phyloP scores from a whole-genome alignment of 1,140 invertebrate genomes.

The Cydia amplana region DNA sequence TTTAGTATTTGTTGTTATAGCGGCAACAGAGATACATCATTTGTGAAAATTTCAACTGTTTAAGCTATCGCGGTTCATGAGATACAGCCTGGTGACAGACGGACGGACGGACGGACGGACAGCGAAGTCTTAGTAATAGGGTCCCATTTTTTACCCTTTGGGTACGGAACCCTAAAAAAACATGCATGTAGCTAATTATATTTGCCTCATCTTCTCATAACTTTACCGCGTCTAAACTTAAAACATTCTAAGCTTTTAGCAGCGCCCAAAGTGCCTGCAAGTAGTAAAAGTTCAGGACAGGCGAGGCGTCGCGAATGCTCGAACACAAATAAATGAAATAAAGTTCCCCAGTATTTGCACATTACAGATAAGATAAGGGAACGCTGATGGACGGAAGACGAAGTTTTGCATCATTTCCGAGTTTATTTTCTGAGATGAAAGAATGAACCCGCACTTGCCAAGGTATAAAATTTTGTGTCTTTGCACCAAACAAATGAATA shows the following conservation, averaged over 20 bases:
- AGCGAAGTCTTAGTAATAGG: too few species aligned
- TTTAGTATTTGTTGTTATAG: too few species aligned
- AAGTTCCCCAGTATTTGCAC: constrained; percentile 16
- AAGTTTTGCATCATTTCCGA: constrained; percentile 2
- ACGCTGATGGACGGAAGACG: constrained; percentile 17
- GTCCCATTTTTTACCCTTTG: too few species aligned
- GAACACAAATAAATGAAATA: constrained; percentile 17
- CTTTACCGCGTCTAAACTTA: background rate
- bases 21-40: too few species aligned
- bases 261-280: background rate
- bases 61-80: too few species aligned
- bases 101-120: too few species aligned
- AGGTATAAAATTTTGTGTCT: background rate
- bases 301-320: constrained; percentile 12
- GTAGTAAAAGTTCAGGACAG: background rate
- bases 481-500: background rate
- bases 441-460: background rate
- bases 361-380: constrained; percentile 12
- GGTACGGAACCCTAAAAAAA: too few species aligned
- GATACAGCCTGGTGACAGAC: too few species aligned
- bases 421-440: background rate
- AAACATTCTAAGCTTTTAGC: constrained; percentile 21
- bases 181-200: background rate
- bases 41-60: too few species aligned
- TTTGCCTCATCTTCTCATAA: background rate